Evolutionary conservation across 2,113 vertebrate species (phyloP).

Genomic region (Turdus rufiventris): DNA sequence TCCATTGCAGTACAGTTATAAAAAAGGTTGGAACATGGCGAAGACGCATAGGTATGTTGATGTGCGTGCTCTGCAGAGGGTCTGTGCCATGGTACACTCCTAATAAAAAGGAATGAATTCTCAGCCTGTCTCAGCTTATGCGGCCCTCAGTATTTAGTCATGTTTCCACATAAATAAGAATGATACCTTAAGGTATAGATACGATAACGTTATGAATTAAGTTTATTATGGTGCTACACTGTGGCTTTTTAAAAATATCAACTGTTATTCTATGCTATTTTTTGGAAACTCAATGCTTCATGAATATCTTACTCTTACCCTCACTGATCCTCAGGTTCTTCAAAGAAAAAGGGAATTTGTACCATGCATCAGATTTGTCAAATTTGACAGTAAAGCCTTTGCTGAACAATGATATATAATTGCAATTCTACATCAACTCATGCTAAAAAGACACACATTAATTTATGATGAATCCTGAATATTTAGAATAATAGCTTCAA

Average conservation of each 20-base stretch:
- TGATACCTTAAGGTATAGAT: not conserved
- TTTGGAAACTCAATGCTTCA: not conserved
- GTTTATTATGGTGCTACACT: not conserved
- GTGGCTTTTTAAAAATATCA: not conserved
- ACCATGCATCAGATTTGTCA: not conserved
- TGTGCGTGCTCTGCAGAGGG: not conserved
- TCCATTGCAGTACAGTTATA: not conserved
- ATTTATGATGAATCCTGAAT: not conserved
- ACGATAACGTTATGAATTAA: not conserved
- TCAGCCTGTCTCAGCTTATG: not conserved
- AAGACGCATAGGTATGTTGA: not conserved
- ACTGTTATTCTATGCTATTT: not conserved
- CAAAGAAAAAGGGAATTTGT: not conserved
- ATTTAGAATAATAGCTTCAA: not conserved
- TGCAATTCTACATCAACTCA: not conserved
- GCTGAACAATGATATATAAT: not conserved
- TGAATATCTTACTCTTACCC: not conserved
- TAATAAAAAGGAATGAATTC: not conserved
- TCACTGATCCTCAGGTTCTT: not conserved
- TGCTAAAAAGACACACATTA: not conserved
- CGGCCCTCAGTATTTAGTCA: not conserved
- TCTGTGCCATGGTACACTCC: not conserved
- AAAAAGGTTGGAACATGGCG: not conserved
- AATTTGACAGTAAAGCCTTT: not conserved
- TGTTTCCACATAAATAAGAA: not conserved